Conservation (phyloP, 2,113 vertebrate species). For the Phylloscopus whistleri region DNA sequence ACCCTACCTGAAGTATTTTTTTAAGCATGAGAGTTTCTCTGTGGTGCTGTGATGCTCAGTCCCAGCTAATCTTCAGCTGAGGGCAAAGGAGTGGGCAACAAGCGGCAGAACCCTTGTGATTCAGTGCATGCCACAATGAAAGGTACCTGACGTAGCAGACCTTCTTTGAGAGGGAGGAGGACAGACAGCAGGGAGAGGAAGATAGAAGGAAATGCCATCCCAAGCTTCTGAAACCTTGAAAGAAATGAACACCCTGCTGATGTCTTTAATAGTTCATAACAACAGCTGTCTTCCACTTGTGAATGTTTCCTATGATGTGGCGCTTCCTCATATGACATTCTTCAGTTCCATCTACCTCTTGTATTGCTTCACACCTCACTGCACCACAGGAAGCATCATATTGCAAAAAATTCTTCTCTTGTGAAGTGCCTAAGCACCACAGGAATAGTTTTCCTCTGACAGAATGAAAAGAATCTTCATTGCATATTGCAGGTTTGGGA, state of each 20-base stretch:
- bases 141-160: not conserved
- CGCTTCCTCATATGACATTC: not conserved
- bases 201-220: not conserved
- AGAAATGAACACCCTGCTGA: slow-evolving; percentile 10
- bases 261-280: slow-evolving; percentile 36
- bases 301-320: not conserved
- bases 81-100: not conserved
- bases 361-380: not conserved
- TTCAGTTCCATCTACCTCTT: not conserved
- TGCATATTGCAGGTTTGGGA: not conserved
- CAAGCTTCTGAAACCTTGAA: not conserved
- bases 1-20: not conserved
- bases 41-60: not conserved
- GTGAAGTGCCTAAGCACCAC: not conserved
- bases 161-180: not conserved
- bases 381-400: slow-evolving; percentile 1
- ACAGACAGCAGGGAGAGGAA: not conserved
- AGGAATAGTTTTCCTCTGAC: not conserved
- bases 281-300: slow-evolving; percentile 40
- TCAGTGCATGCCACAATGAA: not conserved
- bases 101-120: not conserved
- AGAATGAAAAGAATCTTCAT: slow-evolving; percentile 2
- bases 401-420: not conserved
- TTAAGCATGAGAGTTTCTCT: not conserved
- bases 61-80: not conserved